Conservation (phyloP, 2,113 vertebrate genomes). For the Phrynosoma blainvillii region DNA sequence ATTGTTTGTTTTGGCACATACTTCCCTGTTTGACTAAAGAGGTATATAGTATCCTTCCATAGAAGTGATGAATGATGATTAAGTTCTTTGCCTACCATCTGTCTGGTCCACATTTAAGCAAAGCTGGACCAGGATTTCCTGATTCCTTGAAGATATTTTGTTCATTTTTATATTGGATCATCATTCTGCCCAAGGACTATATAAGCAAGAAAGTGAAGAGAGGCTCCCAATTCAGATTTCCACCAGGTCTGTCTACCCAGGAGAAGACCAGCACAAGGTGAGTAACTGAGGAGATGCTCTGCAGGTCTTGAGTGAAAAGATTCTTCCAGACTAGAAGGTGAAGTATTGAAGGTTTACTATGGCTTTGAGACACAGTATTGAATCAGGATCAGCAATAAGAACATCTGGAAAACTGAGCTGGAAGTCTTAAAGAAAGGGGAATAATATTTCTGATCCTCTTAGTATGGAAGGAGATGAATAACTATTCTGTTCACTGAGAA, state of each 20-base stretch:
- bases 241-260: neutral
- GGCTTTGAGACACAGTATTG: too few relatives aligned
- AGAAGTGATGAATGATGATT: neutral
- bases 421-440: too few relatives aligned
- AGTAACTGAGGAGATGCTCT: neutral
- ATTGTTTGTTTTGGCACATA: neutral
- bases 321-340: too few relatives aligned
- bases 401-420: too few relatives aligned
- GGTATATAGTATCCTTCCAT: neutral
- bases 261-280: neutral
- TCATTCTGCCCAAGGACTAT: neutral
- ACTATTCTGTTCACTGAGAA: neutral
- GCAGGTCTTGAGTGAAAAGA: neutral
- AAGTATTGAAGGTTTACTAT: too few relatives aligned
- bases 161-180: neutral
- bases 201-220: neutral
- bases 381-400: too few relatives aligned
- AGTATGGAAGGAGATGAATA: too few relatives aligned
- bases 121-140: constrained; percentile 7
- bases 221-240: neutral
- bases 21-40: neutral
- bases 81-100: neutral
- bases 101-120: neutral
- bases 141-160: neutral
- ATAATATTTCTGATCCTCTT: too few relatives aligned